Evolutionary conservation across 2,888 invertebrate genomes (phyloP), one percentile per base, ranked within the genome.

Genomic region (Anticlea derivata): DNA sequence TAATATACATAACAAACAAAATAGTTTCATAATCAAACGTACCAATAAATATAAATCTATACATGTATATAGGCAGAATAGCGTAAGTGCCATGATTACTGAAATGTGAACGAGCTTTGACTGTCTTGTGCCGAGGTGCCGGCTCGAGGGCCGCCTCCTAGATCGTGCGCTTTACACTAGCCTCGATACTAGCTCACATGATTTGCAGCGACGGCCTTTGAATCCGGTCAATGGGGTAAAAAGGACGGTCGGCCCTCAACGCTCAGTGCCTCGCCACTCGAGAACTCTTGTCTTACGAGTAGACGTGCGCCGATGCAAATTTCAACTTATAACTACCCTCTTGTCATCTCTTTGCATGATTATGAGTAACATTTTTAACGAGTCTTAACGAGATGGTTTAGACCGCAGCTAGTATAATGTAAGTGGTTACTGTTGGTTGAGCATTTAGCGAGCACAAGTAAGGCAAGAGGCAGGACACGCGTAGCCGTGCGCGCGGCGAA

Each of bases 21-120:
- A 92, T 92, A 92, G 91, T 86, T 84, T 89, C 90, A 91, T 92
- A 92, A 92, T 92, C 92, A 92, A 94, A 94, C 91, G 94, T 94
- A 94, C 94, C 94, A 94, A 90, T 91, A 90, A 88, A 86, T 86
- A 81, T 84, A 80, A 81, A 83, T 82, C 81, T 78, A 85, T 86
- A 88, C 85, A 78, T 85, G 72, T 87, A 89, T 87, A 84, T 87
- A 78, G 70, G 58, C 60, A 58, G 58, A 56, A 60, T 62, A 47
- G 56, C 43, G 22, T 60, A 62, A 62, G 62, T 62, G 62, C 62
- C 56, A 62, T 56, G 51, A 61, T 58, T 56, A 62, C 50, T 58
- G 60, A 60, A 53, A 55, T 59, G 55, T 56, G 56, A 62, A 61
- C 60, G 60, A 58, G 60, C 60, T 61, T 61, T 65, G 65, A 58